Base-by-base conservation (phyloP, 2,797 vertebrate species). In the Garrulus glandarius region DNA sequence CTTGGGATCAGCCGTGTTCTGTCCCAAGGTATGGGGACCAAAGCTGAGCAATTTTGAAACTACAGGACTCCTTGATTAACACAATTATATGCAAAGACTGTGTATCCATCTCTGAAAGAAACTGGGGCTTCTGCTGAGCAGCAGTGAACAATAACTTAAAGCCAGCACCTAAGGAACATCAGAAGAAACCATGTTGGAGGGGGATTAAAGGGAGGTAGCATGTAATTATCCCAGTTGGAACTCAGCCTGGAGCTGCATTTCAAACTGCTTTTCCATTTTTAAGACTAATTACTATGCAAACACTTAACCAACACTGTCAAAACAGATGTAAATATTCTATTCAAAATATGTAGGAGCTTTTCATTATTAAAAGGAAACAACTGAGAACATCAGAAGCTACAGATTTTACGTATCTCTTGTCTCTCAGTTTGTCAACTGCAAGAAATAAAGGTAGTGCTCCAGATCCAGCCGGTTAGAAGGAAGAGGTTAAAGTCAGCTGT, bases 261-360 rank as follows among this genome's bases (percentile, higher is more conserved):
- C 84, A 88, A 78, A 90, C n/a, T 61, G 50, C 4, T 88, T 94
- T 81, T 85, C 93, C 52, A 70, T 87, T 83, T 86, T 81, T 64
- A 71, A 65, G 53, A 86, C 53, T 59, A 95, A 88, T 88, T 75
- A 90, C 76, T 61, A 50, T 29, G 65, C 88, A 92, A 94, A 90
- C 36, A 72, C 36, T 65, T 41, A 93, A 75, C n/a, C 26, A 59
- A 69, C 29, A 61, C 61, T 92, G 69, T 91, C 92, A 95, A 93
- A 95, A 88, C 61, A 78, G 64, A 87, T 52, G 69, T 72, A 90
- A 93, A 78, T 93, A 84, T 89, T 83, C 39, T 24, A 50, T 61
- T 83, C 46, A 85, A 64, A 87, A 61, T 74, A 81, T 21, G 19
- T 47, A 47, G 69, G 59, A 92, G 27, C 15, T 59, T 92, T 84